phyloP scores from a whole-genome alignment of 2,888 invertebrate species.

The Hypsopygia costalis region DNA sequence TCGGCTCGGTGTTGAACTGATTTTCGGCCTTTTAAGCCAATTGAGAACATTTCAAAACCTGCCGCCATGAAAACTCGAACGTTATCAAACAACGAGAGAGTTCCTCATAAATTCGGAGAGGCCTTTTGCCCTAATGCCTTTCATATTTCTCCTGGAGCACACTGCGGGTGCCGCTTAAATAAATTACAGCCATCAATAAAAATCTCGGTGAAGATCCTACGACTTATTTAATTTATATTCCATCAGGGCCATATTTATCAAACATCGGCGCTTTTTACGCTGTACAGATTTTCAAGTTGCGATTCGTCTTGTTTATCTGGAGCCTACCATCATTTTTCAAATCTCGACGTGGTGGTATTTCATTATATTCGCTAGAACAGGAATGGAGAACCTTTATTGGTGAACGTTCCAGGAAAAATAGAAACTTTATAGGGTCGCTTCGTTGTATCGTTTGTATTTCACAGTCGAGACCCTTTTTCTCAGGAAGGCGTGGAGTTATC shows the following conservation, averaged over 20 bases:
- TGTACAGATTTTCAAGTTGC: constrained; percentile 30
- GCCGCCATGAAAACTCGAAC: constrained; percentile 49
- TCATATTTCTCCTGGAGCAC: constrained; percentile 76
- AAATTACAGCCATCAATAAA: constrained; percentile 79
- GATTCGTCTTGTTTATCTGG: constrained; percentile 25
- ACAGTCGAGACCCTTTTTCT: no score
- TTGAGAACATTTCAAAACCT: constrained; percentile 47
- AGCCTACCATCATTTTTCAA: constrained; percentile 1
- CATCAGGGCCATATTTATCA: constrained; percentile 73
- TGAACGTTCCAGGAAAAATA: no score
- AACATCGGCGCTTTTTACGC: constrained; percentile 53
- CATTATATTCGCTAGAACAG: no score
- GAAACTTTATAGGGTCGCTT: no score
- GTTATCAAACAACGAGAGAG: constrained; percentile 70
- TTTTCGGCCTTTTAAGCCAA: constrained; percentile 49
- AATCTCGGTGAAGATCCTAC: constrained; percentile 70
- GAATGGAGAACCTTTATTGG: no score
- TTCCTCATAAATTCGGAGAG: constrained; percentile 75
- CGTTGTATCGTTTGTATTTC: no score
- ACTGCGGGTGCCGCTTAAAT: constrained; percentile 77
- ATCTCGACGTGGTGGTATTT: not conserved
- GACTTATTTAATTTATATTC: constrained; percentile 80
- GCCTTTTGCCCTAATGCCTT: constrained; percentile 78
- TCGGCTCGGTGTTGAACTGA: constrained; percentile 25
- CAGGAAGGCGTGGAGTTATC: no score